Base-by-base conservation (phyloP, 2,113 vertebrate genomes). In the Leucosticte australis region DNA sequence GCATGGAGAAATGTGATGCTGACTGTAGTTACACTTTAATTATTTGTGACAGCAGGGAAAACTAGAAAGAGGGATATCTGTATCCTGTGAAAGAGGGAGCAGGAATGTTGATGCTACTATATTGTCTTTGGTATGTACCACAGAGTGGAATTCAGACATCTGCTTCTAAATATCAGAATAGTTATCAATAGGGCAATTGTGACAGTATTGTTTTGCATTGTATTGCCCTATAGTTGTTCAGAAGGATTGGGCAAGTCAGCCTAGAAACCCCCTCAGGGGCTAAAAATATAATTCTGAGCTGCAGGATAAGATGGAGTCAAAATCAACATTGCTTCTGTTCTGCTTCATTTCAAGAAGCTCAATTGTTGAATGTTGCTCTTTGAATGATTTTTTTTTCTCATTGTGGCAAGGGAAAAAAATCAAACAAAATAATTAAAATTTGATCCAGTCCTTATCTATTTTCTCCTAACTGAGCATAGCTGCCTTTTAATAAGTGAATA, bases 381-480 rank as follows among this genome's bases (percentile, higher is more conserved):
- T 57, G 49, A 90, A 60, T 56, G 5, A 33, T 31, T 62, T 62
- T 59, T 67, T 39, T 74, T n/a, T 16, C 37, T 83, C 24, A 53
- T 44, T 86, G 26, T 62, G 17, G 11, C 15, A 76, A 69, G 37
- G 46, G 33, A 91, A 87, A 91, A 87, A 93, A 83, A 79, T 83
- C 49, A 94, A 93, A 92, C 22, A 75, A 85, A 91, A 91, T 65
- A 80, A 95, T 79, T 92, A 83, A 77, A 88, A 90, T 88, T 90
- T 90, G 46, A 93, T 92, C 46, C 35, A 70, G 13, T 15, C 59
- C 63, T 94, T 90, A 67, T 83, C 88, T 90, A 1, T 80, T 88
- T 93, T 85, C 75, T 62, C n/a, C 6, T 69, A 84, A 82, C 69
- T 42, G 31, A 85, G 22, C 31, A 49, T 60, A 76, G 46, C n/a